A percentile compares a stretch with the other conserved stretches of the same genome.
These are phyloP conservation scores for Orius laevigatus DNA, from an alignment of 1,140 invertebrate genomes.

Conservation along the genomic window DNA sequence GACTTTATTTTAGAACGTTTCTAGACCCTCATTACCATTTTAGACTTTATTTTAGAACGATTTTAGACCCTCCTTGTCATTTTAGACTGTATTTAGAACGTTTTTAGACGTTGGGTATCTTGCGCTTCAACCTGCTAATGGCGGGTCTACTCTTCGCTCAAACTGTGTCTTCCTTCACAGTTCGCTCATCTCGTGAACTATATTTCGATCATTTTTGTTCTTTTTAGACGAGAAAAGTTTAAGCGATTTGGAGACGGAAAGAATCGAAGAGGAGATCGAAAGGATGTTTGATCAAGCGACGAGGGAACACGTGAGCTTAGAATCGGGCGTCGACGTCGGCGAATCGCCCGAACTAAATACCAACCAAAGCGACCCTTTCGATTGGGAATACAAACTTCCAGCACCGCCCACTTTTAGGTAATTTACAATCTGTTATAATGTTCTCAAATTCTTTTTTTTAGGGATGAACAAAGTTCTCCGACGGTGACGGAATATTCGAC, in stretches of 20 bases:
- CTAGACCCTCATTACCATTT: too few relatives aligned
- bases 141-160: too few relatives aligned
- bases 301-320: conserved; percentile 17
- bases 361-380: conserved; percentile 16
- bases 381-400: conserved; percentile 46
- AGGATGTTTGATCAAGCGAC: conserved; percentile 23
- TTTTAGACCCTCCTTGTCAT: too few relatives aligned
- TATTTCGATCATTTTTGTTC: too few relatives aligned
- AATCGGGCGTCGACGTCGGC: conserved; percentile 11
- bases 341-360: conserved; percentile 8
- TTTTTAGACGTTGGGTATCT: too few relatives aligned
- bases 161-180: too few relatives aligned
- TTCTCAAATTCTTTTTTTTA: not conserved
- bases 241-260: conserved; percentile 8
- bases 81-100: too few relatives aligned
- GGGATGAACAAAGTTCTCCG: conserved; percentile 30
- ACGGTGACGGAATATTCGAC: conserved; percentile 25
- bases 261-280: conserved; percentile 23
- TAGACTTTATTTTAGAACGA: too few relatives aligned
- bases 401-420: conserved; percentile 39
- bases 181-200: too few relatives aligned
- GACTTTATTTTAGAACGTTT: too few relatives aligned
- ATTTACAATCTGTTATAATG: too few relatives aligned
- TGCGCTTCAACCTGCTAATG: too few relatives aligned
- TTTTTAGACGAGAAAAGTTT: not conserved